Percentiles rank a stretch among this genome's conserved stretches.
These are phyloP conservation scores for Beaufortia kweichowensis DNA, from an alignment of 2,113 vertebrate genomes.

Conservation along the genomic window DNA sequence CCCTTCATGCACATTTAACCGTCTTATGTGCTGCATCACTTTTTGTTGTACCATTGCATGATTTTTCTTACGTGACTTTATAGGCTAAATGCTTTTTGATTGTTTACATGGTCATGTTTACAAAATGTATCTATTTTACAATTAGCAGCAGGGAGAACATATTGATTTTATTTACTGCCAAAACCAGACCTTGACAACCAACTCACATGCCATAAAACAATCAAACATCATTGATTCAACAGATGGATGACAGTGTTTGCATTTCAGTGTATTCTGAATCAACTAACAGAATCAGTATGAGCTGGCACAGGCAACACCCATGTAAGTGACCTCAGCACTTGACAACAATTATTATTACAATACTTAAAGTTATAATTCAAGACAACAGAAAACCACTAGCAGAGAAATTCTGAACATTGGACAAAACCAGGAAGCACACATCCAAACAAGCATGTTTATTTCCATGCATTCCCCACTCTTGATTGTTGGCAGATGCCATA, in stretches of 20 bases:
- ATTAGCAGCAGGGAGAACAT: conserved; percentile 3
- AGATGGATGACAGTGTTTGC: not conserved
- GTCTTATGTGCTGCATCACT: not conserved
- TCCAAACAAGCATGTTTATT: conserved; percentile 87
- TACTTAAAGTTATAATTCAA: not conserved
- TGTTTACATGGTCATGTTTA: not conserved
- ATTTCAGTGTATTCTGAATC: not conserved
- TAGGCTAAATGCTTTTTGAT: not conserved
- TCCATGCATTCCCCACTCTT: conserved; percentile 79
- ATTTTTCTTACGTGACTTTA: not conserved
- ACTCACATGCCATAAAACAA: too few species aligned
- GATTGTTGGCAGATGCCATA: conserved; percentile 92
- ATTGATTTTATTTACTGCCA: not conserved
- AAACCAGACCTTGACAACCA: not conserved
- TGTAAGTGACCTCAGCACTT: not conserved
- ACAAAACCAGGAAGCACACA: conserved; percentile 82
- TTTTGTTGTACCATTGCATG: not conserved
- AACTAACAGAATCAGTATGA: not conserved
- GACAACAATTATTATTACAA: not conserved
- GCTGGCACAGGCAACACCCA: not conserved
- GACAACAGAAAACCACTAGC: conserved; percentile 19
- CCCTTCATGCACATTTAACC: conserved; percentile 2
- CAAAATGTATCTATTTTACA: not conserved
- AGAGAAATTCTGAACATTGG: conserved; percentile 69
- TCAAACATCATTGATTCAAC: not conserved